These are phyloP conservation scores for Rhineura floridana DNA, from an alignment of 2,113 vertebrate genomes.

Conservation along the genomic window DNA sequence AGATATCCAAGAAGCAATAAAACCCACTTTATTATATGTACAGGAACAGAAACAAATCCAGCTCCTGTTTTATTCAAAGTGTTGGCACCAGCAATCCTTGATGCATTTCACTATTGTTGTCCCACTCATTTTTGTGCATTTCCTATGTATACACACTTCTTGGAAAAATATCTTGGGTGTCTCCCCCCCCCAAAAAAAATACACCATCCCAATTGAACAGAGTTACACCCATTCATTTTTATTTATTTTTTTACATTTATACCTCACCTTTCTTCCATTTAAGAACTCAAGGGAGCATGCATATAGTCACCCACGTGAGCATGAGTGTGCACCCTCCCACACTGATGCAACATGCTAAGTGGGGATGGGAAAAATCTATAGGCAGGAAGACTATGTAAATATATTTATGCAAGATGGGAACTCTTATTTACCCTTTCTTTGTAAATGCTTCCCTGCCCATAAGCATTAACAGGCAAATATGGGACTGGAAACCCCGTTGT, in stretches of 20 bases:
- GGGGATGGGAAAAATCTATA: not conserved
- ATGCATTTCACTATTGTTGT: not conserved
- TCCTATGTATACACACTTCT: not conserved
- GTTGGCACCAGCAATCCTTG: not conserved
- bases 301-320: not conserved
- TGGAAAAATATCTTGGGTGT: not conserved
- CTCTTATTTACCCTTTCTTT: not conserved
- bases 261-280: too few species aligned
- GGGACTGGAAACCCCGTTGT: too few species aligned
- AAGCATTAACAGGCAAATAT: not conserved
- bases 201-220: not conserved
- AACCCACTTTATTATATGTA: not conserved
- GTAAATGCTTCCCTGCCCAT: too few species aligned
- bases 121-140: not conserved
- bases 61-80: not conserved
- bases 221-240: too few species aligned
- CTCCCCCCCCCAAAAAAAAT: not conserved
- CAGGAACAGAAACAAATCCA: not conserved
- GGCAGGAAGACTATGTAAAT: not conserved
- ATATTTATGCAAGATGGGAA: not conserved
- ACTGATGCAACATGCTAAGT: not conserved
- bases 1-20: not conserved
- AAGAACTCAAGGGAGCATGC: not conserved
- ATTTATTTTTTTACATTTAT: not conserved
- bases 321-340: not conserved